Conservation (phyloP, 2,888 invertebrate species). For the Diplolepis rosae region DNA sequence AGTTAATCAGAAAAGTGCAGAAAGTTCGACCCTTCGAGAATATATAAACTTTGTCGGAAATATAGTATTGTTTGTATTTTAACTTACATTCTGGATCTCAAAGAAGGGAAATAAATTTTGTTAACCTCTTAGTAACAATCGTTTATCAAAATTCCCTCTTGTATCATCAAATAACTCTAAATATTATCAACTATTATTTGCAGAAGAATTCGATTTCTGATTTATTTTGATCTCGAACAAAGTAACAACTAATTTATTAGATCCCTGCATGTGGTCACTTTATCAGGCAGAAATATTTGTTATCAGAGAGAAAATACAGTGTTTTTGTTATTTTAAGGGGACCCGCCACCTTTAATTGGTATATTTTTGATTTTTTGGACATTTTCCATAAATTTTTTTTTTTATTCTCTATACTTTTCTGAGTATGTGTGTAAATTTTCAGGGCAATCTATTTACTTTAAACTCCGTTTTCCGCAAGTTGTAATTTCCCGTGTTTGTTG, state of each 20-base stretch:
- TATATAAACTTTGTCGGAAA: not conserved
- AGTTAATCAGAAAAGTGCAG: constrained; percentile 14
- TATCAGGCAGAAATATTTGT: not conserved
- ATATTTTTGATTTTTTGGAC: no score
- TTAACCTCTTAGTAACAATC: not conserved
- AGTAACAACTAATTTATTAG: not conserved
- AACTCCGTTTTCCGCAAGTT: no score
- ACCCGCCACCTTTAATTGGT: no score
- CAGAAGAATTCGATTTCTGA: not conserved
- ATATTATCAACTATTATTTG: not conserved
- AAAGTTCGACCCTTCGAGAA: constrained; percentile 8
- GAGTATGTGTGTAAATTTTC: no score
- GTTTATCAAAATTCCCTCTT: not conserved
- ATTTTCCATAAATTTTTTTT: no score
- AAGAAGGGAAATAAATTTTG: not conserved
- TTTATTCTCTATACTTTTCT: no score
- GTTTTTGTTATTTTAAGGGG: no score
- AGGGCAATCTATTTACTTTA: no score
- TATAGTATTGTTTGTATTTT: not conserved
- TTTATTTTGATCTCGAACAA: not conserved
- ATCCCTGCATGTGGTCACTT: not conserved
- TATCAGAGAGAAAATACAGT: not conserved
- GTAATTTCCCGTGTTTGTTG: no score
- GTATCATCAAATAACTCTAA: not conserved
- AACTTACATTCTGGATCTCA: not conserved